These are phyloP conservation scores for Hippocampus comes DNA, from an alignment of 2,113 vertebrate species.

Conservation along the genomic window DNA sequence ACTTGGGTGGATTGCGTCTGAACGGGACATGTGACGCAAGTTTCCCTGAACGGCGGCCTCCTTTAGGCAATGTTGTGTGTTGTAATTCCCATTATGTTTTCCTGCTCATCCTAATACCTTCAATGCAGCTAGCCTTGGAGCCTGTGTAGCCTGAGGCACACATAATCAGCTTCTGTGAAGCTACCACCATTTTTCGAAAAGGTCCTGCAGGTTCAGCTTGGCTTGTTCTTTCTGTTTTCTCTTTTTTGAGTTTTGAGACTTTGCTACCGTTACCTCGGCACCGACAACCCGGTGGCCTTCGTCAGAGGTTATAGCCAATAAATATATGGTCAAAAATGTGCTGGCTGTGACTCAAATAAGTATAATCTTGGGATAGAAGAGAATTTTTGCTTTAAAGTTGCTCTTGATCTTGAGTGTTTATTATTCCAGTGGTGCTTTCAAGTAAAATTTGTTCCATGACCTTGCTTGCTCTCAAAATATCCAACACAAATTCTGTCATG, in stretches of 20 bases:
- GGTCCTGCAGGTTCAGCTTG: background rate
- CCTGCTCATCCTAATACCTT: slow-evolving; percentile 1
- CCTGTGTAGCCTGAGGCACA: slow-evolving; percentile 23
- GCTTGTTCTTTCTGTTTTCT: background rate
- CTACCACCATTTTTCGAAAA: background rate
- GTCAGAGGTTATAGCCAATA: too few relatives aligned
- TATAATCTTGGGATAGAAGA: background rate
- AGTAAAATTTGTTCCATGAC: background rate
- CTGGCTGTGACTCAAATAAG: background rate
- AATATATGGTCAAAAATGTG: too few relatives aligned
- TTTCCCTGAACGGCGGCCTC: slow-evolving; percentile 7
- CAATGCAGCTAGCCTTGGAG: slow-evolving; percentile 10
- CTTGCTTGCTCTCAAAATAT: background rate
- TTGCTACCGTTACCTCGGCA: background rate
- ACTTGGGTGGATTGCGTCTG: background rate
- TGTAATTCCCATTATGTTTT: slow-evolving; percentile 13
- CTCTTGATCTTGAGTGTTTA: background rate
- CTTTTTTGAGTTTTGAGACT: background rate
- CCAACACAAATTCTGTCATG: too few relatives aligned
- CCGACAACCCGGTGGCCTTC: too few relatives aligned
- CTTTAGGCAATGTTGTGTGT: slow-evolving; percentile 18
- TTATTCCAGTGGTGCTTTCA: background rate
- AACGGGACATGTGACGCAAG: background rate
- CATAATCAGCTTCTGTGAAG: slow-evolving; percentile 21
- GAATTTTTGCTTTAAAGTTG: background rate